These are phyloP conservation scores for Anser brachyrhynchus DNA, from an alignment of 2,113 vertebrate species.

Conservation along the genomic window DNA sequence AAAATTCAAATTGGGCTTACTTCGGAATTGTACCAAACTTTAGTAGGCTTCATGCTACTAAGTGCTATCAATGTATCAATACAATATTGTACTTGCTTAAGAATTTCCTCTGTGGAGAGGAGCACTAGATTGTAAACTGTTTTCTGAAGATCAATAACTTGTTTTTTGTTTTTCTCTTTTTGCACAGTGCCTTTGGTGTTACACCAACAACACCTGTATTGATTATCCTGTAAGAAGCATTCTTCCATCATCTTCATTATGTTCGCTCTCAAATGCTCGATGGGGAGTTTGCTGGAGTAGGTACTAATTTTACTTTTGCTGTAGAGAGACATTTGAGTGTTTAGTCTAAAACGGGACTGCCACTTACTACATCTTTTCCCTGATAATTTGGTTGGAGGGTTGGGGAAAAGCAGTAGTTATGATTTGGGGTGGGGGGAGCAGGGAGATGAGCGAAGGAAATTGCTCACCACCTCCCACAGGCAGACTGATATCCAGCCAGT, in stretches of 20 bases:
- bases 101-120: background rate
- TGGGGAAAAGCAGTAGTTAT: accelerated
- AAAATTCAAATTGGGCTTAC: background rate
- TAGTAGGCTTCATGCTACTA: background rate
- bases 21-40: background rate
- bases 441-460: background rate
- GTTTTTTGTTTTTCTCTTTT: background rate
- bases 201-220: slow-evolving; percentile 78
- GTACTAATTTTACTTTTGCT: slow-evolving; percentile 57
- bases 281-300: slow-evolving; percentile 91
- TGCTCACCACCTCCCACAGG: background rate
- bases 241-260: slow-evolving; percentile 80
- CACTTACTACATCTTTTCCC: background rate
- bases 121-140: background rate
- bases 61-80: background rate
- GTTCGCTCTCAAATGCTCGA: slow-evolving; percentile 80
- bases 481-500: background rate
- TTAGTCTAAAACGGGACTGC: background rate
- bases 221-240: slow-evolving; percentile 86
- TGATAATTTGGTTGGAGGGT: background rate
- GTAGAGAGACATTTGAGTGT: background rate
- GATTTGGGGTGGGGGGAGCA: background rate
- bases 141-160: background rate
- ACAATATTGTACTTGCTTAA: background rate
- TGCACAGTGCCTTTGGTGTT: slow-evolving; percentile 88